Base-by-base conservation (phyloP, 2,888 invertebrate genomes). In the Eretmocerus hayati region DNA sequence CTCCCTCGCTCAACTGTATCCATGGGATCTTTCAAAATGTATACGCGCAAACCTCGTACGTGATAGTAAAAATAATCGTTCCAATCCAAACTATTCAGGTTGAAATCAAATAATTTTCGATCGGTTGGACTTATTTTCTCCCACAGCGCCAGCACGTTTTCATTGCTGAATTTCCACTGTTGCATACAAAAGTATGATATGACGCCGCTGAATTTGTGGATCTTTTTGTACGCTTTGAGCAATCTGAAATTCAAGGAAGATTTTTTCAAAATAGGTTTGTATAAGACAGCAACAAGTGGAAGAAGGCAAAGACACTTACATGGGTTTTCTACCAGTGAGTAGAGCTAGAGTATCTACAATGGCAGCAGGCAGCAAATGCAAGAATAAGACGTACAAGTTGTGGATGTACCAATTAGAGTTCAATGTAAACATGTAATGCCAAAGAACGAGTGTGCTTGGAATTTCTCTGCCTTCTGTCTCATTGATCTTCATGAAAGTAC, bases 161-260 rank as follows among this genome's bases (percentile, higher is more conserved):
- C 70, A 55, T 83, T 82, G 2, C 72, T 69, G 63, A 87, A 87
- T 37, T 72, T 72, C 90, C 90, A 92, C 56, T 87, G 80, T 53
- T 81, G 79, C 9, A 77, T 81, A 3, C 84, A 82, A 72, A 92
- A 92, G 70, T 86, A 90, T 54, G 84, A 79, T 47, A 90, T 75
- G 0, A 83, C 83, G 32, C 77, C 75, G 43, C 83, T 77, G 42
- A 89, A 78, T 57, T 81, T 81, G 67, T 85, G 83, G 47, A 91
- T 80, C 66, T 84, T 84, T 50, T 74, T 74, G 69, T 90, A 90
- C 0, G 84, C 75, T 55, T 79, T 78, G 35, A 85, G 70, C 73
- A 87, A 78, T 61, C 90, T 90, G 72, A 2, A 55, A 54, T 37
- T 36, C 13, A 21, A 6, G n/a, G 13, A 21, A 4, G 9, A n/a